Base-by-base conservation (phyloP, 1,140 invertebrate genomes). In the Galendromus occidentalis region DNA sequence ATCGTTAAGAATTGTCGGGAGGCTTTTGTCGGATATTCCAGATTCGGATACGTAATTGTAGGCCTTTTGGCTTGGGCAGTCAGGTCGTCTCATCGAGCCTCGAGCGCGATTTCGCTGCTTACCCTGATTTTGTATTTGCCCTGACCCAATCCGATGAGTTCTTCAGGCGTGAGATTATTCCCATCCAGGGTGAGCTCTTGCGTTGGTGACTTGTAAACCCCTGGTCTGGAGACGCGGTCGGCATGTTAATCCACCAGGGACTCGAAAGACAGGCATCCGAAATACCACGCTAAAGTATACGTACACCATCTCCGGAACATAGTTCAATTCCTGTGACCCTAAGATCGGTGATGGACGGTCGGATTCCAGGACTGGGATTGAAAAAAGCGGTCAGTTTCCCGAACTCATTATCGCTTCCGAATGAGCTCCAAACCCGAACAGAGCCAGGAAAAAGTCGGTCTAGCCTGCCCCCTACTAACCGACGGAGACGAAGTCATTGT, bases 401-500 rank as follows among this genome's bases (percentile, higher is more conserved):
- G 2, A 2, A 51, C 2, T 17, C 1, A 22, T 68, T 12, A 67
- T 17, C 55, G n/a, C n/a, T n/a, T n/a, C n/a, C n/a, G n/a, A n/a
- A n/a, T n/a, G n/a, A n/a, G n/a, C n/a, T n/a, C n/a, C n/a, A n/a
- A n/a, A n/a, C n/a, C n/a, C n/a, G n/a, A n/a, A n/a, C n/a, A n/a
- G n/a, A n/a, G n/a, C n/a, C n/a, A n/a, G n/a, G n/a, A n/a, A n/a
- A n/a, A n/a, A n/a, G n/a, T n/a, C n/a, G n/a, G n/a, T n/a, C n/a
- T n/a, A n/a, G n/a, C n/a, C n/a, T n/a, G n/a, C n/a, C n/a, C 9
- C 33, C 9, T 9, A 70, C 76, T 76, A 74, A 82, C 82, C 81
- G 41, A 83, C 77, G 33, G 80, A 80, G 28, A 84, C 80, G 71
- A 82, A 83, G 67, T 84, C 83, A 72, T 83, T 80, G 71, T 84